A percentile compares a stretch with the other conserved stretches of the same genome.
Conservation (phyloP, 2,113 vertebrate genomes). For the Conger conger region DNA sequence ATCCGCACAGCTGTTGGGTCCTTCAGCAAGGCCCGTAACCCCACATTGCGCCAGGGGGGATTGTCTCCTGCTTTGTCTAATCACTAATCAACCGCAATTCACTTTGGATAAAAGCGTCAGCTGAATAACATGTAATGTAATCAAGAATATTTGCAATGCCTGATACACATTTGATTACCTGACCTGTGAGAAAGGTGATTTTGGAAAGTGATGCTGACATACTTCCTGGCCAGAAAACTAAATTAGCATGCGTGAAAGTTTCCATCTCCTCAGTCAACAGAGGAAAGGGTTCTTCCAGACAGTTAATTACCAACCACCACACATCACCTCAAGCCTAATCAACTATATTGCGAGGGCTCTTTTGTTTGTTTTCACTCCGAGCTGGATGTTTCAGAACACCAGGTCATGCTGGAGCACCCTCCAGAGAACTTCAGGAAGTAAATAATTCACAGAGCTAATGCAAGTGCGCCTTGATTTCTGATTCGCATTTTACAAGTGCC, state of each 20-base stretch:
- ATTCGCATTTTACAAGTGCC: neutral
- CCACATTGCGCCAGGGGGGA: too few relatives aligned
- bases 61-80: too few relatives aligned
- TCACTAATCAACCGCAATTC: too few relatives aligned
- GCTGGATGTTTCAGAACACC: neutral
- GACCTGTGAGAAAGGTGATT: neutral
- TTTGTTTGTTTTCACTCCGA: neutral
- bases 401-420: neutral
- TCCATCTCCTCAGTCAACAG: neutral
- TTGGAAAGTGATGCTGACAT: too few relatives aligned
- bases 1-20: too few relatives aligned
- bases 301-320: neutral
- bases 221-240: neutral
- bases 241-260: neutral
- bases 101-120: too few relatives aligned
- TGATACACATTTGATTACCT: neutral
- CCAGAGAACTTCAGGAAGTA: too few relatives aligned
- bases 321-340: neutral
- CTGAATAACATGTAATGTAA: too few relatives aligned
- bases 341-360: neutral
- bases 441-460: neutral
- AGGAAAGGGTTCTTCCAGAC: neutral
- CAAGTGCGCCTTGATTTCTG: neutral
- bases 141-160: slow-evolving; percentile 13
- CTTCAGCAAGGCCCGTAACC: too few relatives aligned